Conservation (phyloP, 2,888 invertebrate genomes). For the Polydrusus cervinus region DNA sequence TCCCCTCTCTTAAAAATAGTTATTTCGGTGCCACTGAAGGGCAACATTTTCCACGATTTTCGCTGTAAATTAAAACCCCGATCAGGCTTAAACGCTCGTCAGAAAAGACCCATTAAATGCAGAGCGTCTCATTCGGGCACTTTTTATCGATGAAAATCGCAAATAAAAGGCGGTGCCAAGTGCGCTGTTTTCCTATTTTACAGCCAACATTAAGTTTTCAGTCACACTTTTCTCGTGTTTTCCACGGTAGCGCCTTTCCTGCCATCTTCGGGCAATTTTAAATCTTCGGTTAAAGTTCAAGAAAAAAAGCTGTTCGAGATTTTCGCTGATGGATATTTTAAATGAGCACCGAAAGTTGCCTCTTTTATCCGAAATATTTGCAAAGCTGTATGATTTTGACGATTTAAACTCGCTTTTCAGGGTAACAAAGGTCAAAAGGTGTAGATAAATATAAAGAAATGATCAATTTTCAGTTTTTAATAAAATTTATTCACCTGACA, state of each 20-base stretch:
- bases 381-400: no score
- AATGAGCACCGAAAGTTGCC: neutral
- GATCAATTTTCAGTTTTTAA: no score
- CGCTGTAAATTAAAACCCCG: constrained; percentile 41
- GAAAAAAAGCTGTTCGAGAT: constrained; percentile 16
- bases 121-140: constrained; percentile 36
- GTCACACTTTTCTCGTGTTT: constrained; percentile 54
- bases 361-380: neutral
- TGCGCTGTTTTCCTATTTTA: constrained; percentile 50
- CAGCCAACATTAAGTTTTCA: constrained; percentile 51
- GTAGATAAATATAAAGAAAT: no score
- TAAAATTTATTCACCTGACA: no score
- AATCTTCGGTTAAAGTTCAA: constrained; percentile 34
- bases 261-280: constrained; percentile 37
- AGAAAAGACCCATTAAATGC: constrained; percentile 47
- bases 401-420: no score
- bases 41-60: neutral
- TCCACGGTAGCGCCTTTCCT: constrained; percentile 27
- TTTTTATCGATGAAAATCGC: constrained; percentile 49
- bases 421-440: no score
- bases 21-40: no score
- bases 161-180: constrained; percentile 51
- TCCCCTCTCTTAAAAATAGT: no score
- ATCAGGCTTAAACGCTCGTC: constrained; percentile 37
- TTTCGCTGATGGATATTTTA: neutral